Percentiles rank a stretch among this genome's conserved stretches.
These are phyloP conservation scores for Carpatolechia fugitivella DNA, from an alignment of 2,888 invertebrate species.

Conservation along the genomic window DNA sequence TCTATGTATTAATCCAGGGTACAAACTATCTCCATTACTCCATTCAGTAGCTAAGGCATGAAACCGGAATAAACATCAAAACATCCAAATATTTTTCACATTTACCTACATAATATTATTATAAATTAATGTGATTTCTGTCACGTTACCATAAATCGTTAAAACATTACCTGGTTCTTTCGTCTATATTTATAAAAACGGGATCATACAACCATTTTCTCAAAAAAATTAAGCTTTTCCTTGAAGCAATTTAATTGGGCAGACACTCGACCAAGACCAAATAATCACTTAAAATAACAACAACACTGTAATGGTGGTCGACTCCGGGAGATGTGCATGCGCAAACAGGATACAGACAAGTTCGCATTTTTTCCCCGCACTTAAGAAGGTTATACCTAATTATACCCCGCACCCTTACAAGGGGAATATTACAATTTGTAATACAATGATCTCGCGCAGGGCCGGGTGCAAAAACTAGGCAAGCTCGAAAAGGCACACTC, in stretches of 20 bases:
- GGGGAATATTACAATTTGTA: constrained; percentile 69
- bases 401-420: constrained; percentile 23
- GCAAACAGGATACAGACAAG: not conserved
- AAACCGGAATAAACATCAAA: too few species aligned
- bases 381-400: constrained; percentile 8
- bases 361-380: constrained; percentile 2
- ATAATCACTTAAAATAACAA: not conserved
- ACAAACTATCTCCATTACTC: too few species aligned
- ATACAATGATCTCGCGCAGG: constrained; percentile 52
- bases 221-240: not conserved
- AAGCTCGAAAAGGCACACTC: constrained; percentile 40
- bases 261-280: not conserved
- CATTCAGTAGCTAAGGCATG: too few species aligned
- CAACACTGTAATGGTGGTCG: not conserved
- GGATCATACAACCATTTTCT: too few species aligned
- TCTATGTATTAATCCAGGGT: too few species aligned
- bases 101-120: too few species aligned
- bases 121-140: too few species aligned
- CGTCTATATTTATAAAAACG: too few species aligned
- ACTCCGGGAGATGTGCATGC: not conserved
- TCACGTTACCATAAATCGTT: too few species aligned
- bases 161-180: too few species aligned
- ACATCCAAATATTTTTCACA: too few species aligned
- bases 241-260: not conserved
- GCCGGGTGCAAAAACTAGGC: constrained; percentile 50